A percentile compares a stretch with the other conserved stretches of the same genome.
These are phyloP conservation scores for Antennarius striatus DNA, from an alignment of 2,113 vertebrate species.

Conservation along the genomic window DNA sequence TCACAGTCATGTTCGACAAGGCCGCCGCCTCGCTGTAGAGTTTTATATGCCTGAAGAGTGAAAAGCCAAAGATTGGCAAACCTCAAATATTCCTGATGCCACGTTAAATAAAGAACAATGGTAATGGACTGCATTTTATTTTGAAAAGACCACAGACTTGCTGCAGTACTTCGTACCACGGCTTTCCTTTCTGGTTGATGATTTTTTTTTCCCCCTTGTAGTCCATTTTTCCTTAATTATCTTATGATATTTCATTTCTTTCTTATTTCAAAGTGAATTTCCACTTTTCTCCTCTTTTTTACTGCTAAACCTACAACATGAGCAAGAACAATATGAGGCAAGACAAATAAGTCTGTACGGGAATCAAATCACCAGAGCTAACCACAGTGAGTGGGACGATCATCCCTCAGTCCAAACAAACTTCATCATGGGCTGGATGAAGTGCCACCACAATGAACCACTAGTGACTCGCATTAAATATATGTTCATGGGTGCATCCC, in stretches of 20 bases:
- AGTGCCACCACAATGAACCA: no score
- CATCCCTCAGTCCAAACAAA: conserved; percentile 41
- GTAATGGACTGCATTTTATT: conserved; percentile 7
- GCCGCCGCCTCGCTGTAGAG: conserved; percentile 69
- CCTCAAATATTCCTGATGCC: background rate
- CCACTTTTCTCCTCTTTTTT: background rate
- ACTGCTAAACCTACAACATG: conserved; percentile 14
- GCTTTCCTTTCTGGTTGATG: no score
- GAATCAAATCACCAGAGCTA: no score
- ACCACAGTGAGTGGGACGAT: conserved; percentile 9
- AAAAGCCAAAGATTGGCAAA: background rate
- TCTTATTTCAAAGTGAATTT: background rate
- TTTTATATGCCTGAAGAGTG: conserved; percentile 71
- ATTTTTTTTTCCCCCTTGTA: no score
- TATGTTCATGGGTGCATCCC: no score
- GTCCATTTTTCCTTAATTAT: no score
- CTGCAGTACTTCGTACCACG: no score
- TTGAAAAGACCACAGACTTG: conserved; percentile 2
- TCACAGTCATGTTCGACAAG: conserved; percentile 67
- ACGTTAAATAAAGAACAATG: background rate
- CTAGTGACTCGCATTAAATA: no score
- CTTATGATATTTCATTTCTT: no score
- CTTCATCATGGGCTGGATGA: conserved; percentile 9
- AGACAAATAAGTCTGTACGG: conserved; percentile 43
- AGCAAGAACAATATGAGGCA: conserved; percentile 29